Percentiles rank a stretch among this genome's conserved stretches.
Evolutionary conservation across 2,113 vertebrate genomes (phyloP).

Genomic region (pig (Sus scrofa)): T2T-Sscrofa CM000816.6:21284001-21284500

Average conservation of each 20-base stretch:
- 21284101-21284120: no score
- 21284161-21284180: background rate
- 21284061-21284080: no score
- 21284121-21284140: no score
- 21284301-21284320: background rate
- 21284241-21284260: background rate
- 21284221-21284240: background rate
- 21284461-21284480: background rate
- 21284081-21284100: no score
- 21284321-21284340: background rate
- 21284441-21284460: background rate
- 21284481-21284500: constrained; percentile 1
- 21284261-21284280: background rate
- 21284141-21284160: background rate
- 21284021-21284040: no score
- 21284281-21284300: background rate
- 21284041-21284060: no score
- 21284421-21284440: background rate
- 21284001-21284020: background rate
- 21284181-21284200: background rate
- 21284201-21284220: background rate
- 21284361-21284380: background rate
- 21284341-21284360: background rate
- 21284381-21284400: background rate
- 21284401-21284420: background rate